A percentile compares a stretch with the other conserved stretches of the same genome.
Conservation (phyloP, 2,888 invertebrate genomes). For the Schizotus pectinicornis region DNA sequence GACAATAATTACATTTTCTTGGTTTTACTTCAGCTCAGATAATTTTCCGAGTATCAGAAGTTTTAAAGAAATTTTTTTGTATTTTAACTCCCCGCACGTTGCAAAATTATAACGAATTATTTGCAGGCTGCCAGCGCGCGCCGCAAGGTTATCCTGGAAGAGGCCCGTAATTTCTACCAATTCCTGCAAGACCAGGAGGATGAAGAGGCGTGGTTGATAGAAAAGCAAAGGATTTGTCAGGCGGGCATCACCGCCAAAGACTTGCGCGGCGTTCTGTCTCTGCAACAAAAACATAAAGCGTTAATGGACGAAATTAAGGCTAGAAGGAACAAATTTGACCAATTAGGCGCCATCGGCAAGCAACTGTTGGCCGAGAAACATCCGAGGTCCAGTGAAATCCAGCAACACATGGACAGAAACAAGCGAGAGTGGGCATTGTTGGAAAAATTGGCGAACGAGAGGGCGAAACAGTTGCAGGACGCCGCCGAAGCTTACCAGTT, state of each 20-base stretch:
- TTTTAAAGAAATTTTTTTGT: too few relatives aligned
- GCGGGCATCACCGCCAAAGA: conserved; percentile 95
- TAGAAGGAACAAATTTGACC: conserved; percentile 72
- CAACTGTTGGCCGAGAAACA: conserved; percentile 82
- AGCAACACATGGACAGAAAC: conserved; percentile 77
- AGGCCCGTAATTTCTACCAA: conserved; percentile 92
- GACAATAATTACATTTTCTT: too few relatives aligned
- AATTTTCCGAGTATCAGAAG: too few relatives aligned
- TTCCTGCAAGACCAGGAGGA: conserved; percentile 97
- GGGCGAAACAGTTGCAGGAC: conserved; percentile 80
- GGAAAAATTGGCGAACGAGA: conserved; percentile 77
- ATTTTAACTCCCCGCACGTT: too few relatives aligned
- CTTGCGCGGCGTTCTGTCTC: conserved; percentile 83
- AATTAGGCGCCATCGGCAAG: conserved; percentile 64
- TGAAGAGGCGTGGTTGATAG: conserved; percentile 96
- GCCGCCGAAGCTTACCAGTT: conserved; percentile 95
- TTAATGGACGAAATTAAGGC: conserved; percentile 88
- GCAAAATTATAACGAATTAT: conserved; percentile 1
- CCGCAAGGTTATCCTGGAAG: conserved; percentile 84
- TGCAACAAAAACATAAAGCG: conserved; percentile 93
- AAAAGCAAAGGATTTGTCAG: conserved; percentile 92
- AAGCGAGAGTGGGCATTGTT: conserved; percentile 89
- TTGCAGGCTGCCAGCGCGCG: conserved; percentile 73
- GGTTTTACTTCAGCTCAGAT: too few relatives aligned
- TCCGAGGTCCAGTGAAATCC: conserved; percentile 81